Percentiles rank a stretch among this genome's conserved stretches.
These are phyloP conservation scores for Leucozona laternaria DNA, from an alignment of 2,888 invertebrate species.

Conservation along the genomic window DNA sequence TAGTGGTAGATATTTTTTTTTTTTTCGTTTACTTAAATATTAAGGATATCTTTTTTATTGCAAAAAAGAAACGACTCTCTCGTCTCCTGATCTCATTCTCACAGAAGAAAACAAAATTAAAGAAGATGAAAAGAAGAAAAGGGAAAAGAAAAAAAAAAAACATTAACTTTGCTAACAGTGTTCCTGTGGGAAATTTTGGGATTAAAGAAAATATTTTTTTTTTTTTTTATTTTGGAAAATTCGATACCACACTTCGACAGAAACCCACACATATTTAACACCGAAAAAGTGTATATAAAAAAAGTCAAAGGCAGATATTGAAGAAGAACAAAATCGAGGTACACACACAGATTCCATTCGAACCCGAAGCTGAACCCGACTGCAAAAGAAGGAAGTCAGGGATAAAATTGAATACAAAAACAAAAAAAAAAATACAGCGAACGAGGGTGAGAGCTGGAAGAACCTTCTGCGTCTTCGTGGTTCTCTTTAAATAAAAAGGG, in stretches of 20 bases:
- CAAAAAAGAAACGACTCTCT: slow-evolving; percentile 42
- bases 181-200: slow-evolving; percentile 75
- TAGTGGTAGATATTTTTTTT: not conserved
- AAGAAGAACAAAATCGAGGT: slow-evolving; percentile 32
- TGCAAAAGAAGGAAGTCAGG: slow-evolving; percentile 69
- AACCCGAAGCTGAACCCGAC: slow-evolving; percentile 25
- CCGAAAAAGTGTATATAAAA: slow-evolving; percentile 23
- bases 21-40: slow-evolving; percentile 11
- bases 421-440: slow-evolving; percentile 39
- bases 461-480: slow-evolving; percentile 58
- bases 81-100: slow-evolving; percentile 68
- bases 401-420: slow-evolving; percentile 50
- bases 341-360: slow-evolving; percentile 38
- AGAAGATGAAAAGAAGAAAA: slow-evolving; percentile 20
- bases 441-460: slow-evolving; percentile 71
- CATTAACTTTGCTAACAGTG: slow-evolving; percentile 45
- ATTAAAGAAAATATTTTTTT: slow-evolving; percentile 57
- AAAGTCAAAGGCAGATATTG: slow-evolving; percentile 17
- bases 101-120: slow-evolving; percentile 26
- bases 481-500: slow-evolving; percentile 40
- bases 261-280: slow-evolving; percentile 61
- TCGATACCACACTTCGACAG: slow-evolving; percentile 62
- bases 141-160: slow-evolving; percentile 9
- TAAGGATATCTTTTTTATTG: slow-evolving; percentile 60
- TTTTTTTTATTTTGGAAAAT: slow-evolving; percentile 63